Evolutionary conservation across 2,113 vertebrate genomes (phyloP).

Genomic region (Micronycteris hirsuta): DNA sequence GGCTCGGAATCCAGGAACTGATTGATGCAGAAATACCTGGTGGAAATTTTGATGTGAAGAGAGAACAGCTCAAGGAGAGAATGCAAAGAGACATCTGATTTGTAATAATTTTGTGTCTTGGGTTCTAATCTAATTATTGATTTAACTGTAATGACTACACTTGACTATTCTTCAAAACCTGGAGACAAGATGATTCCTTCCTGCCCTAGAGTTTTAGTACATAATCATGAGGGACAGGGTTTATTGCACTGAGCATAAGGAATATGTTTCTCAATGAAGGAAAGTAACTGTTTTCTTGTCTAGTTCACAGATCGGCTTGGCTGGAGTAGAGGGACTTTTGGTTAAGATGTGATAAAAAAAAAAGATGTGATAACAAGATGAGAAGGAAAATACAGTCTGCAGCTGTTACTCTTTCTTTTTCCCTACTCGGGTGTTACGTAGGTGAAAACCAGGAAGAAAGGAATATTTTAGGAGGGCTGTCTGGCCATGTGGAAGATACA

Average conservation of each 20-base stretch:
- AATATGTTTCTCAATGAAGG: background rate
- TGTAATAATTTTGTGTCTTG: background rate
- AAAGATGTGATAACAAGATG: background rate
- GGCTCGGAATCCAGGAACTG: background rate
- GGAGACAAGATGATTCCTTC: background rate
- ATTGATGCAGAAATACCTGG: background rate
- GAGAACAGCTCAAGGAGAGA: background rate
- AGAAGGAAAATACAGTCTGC: background rate
- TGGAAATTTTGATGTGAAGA: background rate
- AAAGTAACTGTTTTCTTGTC: background rate
- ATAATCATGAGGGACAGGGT: background rate
- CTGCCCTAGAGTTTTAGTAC: background rate
- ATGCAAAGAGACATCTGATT: background rate
- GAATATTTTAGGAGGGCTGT: background rate
- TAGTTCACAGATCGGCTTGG: background rate
- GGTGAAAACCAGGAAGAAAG: background rate
- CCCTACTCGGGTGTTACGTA: background rate
- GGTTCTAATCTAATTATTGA: background rate
- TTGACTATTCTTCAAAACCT: background rate
- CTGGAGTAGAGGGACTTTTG: background rate
- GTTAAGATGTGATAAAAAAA: background rate
- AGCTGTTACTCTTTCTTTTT: background rate
- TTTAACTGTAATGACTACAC: background rate
- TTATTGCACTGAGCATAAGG: background rate
- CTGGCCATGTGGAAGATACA: background rate